A percentile compares a stretch with the other conserved stretches of the same genome.
phyloP scores from a whole-genome alignment of 2,888 invertebrate species.

The Apamea anceps region DNA sequence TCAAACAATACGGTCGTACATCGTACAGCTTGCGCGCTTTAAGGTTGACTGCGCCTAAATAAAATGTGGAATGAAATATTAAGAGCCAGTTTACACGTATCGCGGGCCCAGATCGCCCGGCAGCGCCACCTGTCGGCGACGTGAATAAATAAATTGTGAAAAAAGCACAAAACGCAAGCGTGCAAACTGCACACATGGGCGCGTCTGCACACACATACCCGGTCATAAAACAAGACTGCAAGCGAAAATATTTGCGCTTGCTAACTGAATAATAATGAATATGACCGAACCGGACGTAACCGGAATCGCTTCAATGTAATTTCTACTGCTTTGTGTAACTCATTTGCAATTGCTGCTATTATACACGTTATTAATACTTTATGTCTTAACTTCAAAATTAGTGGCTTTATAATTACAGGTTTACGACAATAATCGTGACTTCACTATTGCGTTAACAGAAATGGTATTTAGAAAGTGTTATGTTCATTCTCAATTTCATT shows the following conservation, averaged over 20 bases:
- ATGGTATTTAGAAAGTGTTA: slow-evolving; percentile 48
- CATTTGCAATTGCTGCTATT: slow-evolving; percentile 52
- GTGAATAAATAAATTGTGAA: slow-evolving; percentile 80
- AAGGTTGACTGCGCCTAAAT: slow-evolving; percentile 77
- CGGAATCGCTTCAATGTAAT: slow-evolving; percentile 70
- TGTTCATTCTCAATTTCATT: slow-evolving; percentile 34
- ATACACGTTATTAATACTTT: slow-evolving; percentile 57
- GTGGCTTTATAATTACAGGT: slow-evolving; percentile 39
- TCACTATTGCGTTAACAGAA: slow-evolving; percentile 23
- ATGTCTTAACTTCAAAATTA: slow-evolving; percentile 52
- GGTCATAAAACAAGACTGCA: slow-evolving; percentile 70
- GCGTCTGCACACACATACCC: slow-evolving; percentile 57
- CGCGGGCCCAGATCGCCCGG: slow-evolving; percentile 77
- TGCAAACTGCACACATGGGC: slow-evolving; percentile 68
- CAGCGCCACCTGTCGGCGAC: slow-evolving; percentile 86
- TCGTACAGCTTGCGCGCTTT: slow-evolving; percentile 66
- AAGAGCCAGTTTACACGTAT: slow-evolving; percentile 84
- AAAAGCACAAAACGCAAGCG: slow-evolving; percentile 70
- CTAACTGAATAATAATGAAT: slow-evolving; percentile 83
- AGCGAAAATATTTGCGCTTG: slow-evolving; percentile 79
- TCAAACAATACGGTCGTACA: slow-evolving; percentile 69
- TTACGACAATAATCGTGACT: slow-evolving; percentile 36
- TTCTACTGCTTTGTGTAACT: slow-evolving; percentile 63
- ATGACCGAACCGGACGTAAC: slow-evolving; percentile 71
- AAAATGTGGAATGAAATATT: slow-evolving; percentile 84